phyloP scores from a whole-genome alignment of 2,113 vertebrate genomes.

The Tragelaphus buxtoni region DNA sequence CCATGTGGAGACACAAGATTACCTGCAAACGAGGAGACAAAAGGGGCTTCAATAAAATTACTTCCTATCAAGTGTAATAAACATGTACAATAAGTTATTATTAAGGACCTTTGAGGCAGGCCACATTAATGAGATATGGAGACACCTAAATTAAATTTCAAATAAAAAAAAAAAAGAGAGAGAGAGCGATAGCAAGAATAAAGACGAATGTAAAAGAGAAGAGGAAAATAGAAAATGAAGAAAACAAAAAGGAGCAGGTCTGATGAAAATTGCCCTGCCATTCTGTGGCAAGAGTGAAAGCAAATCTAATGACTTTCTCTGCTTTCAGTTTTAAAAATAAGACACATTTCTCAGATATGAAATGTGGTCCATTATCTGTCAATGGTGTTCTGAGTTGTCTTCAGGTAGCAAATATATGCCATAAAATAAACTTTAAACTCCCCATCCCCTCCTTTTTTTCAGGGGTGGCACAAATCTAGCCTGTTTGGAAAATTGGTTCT shows the following conservation, averaged over 20 bases:
- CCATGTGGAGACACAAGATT: conserved; percentile 9
- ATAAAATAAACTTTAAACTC: conserved; percentile 55
- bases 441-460: not conserved
- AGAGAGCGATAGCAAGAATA: not conserved
- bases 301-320: conserved; percentile 67
- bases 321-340: conserved; percentile 61
- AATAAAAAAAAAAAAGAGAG: not conserved
- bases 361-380: conserved; percentile 67
- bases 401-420: not conserved
- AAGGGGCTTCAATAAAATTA: conserved; percentile 54
- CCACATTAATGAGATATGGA: conserved; percentile 50
- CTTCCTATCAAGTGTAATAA: conserved; percentile 50
- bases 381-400: conserved; percentile 51
- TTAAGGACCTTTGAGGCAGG: conserved; percentile 52
- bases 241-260: conserved; percentile 56
- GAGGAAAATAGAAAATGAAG: conserved; percentile 30
- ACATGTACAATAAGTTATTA: conserved; percentile 58
- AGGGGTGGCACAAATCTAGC: conserved; percentile 13
- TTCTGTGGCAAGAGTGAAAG: conserved; percentile 62
- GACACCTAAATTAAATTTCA: conserved; percentile 56
- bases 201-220: not conserved
- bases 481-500: conserved; percentile 41
- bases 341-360: conserved; percentile 66
- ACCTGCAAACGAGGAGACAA: conserved; percentile 44
- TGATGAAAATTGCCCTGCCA: conserved; percentile 59